These are phyloP conservation scores for Upupa epops DNA, from an alignment of 2,113 vertebrate species.

Conservation along the genomic window DNA sequence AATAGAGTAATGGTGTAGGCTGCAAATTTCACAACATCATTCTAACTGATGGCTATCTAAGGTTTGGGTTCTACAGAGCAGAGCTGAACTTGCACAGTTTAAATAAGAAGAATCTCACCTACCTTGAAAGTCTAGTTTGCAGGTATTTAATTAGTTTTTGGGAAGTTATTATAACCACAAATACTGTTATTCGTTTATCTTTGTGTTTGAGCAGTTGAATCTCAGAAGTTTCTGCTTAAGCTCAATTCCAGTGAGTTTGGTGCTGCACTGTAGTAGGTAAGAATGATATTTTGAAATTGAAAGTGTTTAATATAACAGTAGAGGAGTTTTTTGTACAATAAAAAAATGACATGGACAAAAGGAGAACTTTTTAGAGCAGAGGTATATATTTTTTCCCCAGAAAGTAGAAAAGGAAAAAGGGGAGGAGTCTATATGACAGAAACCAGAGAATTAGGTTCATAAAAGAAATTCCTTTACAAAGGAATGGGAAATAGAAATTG, in stretches of 20 bases:
- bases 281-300: not conserved
- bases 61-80: not conserved
- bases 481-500: not conserved
- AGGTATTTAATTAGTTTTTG: not conserved
- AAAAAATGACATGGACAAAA: not conserved
- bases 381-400: not conserved
- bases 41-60: not conserved
- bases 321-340: not conserved
- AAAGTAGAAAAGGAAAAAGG: not conserved
- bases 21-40: not conserved
- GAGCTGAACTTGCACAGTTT: not conserved
- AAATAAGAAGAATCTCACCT: not conserved
- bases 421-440: not conserved
- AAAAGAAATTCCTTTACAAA: not conserved
- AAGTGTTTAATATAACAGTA: not conserved
- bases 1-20: not conserved
- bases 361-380: not conserved
- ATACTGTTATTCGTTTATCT: not conserved
- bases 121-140: not conserved
- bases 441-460: not conserved
- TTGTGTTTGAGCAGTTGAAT: not conserved
- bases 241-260: not conserved
- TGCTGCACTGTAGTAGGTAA: not conserved
- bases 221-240: not conserved
- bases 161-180: not conserved